phyloP scores from a whole-genome alignment of 1,140 invertebrate genomes.

The Drosophila truncata region DNA sequence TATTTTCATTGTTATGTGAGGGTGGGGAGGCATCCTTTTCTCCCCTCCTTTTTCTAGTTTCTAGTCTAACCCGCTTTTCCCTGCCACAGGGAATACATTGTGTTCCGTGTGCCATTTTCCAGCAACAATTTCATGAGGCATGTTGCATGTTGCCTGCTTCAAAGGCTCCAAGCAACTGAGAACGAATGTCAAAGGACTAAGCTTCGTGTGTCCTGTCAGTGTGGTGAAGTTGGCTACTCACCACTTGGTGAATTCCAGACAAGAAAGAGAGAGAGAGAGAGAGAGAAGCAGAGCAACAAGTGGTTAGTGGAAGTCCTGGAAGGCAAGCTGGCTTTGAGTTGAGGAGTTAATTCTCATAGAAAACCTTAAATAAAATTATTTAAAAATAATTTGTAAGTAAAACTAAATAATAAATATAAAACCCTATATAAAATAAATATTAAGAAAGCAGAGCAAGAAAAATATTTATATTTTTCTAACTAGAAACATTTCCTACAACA shows the following conservation, averaged over 20 bases:
- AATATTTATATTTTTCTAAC: too few species aligned
- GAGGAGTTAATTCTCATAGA: too few species aligned
- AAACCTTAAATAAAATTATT: background rate
- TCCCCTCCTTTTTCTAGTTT: background rate
- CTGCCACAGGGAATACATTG: background rate
- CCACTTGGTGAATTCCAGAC: slow-evolving; percentile 35
- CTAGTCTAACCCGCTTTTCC: slow-evolving; percentile 1
- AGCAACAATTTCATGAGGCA: background rate
- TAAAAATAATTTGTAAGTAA: background rate
- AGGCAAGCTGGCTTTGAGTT: background rate
- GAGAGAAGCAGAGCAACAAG: slow-evolving; percentile 48
- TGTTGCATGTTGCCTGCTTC: slow-evolving; percentile 3
- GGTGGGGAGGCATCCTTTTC: background rate
- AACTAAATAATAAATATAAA: background rate
- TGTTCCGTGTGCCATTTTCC: background rate
- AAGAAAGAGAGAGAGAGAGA: background rate
- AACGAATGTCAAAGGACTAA: background rate
- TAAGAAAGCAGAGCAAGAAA: background rate
- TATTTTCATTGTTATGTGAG: slow-evolving; percentile 77
- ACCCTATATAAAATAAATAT: background rate
- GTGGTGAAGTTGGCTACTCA: slow-evolving; percentile 31
- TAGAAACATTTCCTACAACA: too few species aligned
- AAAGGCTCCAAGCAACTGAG: slow-evolving; percentile 13
- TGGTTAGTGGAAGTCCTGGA: slow-evolving; percentile 63
- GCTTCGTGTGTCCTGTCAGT: slow-evolving; percentile 26